Evolutionary conservation across 2,797 vertebrate genomes (phyloP).

Genomic region (Merluccius polli): DNA sequence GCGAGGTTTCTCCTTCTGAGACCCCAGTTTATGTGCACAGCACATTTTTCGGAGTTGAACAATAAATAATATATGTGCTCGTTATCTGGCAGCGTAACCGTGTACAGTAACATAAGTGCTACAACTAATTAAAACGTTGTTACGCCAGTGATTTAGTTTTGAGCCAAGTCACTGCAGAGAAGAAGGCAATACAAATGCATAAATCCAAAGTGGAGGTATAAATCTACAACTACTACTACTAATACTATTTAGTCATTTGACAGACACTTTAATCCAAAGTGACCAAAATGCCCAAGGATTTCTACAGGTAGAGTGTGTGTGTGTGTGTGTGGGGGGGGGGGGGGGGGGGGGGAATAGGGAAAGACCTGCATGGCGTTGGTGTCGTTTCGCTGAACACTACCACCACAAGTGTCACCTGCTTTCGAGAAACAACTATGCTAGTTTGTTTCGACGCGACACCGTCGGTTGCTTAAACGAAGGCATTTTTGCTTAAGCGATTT

Average conservation of each 20-base stretch:
- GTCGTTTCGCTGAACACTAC: background rate
- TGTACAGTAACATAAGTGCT: background rate
- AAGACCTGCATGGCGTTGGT: no score
- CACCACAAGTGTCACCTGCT: background rate
- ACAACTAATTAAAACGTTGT: background rate
- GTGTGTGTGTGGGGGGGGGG: no score
- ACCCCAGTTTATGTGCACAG: background rate
- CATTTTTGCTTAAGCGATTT: background rate
- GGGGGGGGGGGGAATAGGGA: no score
- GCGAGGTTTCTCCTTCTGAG: background rate
- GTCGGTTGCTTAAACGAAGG: background rate
- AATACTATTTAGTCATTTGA: no score
- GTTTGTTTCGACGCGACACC: no score
- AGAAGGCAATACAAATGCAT: background rate
- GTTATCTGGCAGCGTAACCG: background rate
- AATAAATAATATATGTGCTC: background rate
- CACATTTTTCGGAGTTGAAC: background rate
- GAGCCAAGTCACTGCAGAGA: background rate
- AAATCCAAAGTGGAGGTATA: no score
- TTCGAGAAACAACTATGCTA: no score
- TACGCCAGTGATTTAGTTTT: background rate
- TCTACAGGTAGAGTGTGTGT: no score
- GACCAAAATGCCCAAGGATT: no score
- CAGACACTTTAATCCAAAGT: no score
- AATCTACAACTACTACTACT: no score